phyloP scores from a whole-genome alignment of 1,140 invertebrate species.

The Scaptomyza hsui region DNA sequence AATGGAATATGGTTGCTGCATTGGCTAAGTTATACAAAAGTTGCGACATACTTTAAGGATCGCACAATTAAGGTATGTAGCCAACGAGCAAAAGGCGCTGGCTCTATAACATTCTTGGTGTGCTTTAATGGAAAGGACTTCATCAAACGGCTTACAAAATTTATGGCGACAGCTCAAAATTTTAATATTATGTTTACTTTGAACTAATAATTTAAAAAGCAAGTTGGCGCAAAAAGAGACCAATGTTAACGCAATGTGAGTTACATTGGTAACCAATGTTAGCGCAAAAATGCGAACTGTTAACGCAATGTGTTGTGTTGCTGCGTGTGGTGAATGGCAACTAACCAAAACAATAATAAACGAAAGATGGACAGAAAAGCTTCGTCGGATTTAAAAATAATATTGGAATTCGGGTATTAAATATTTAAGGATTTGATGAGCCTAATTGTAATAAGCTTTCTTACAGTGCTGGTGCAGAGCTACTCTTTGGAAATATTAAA shows the following conservation, averaged over 20 bases:
- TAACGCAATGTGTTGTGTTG: not conserved
- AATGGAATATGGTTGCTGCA: too few relatives aligned
- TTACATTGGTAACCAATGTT: too few relatives aligned
- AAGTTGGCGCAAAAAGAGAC: not conserved
- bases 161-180: too few relatives aligned
- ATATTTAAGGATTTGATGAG: not conserved
- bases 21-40: not conserved
- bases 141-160: too few relatives aligned
- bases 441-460: not conserved
- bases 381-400: conserved; percentile 60
- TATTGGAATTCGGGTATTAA: conserved; percentile 73
- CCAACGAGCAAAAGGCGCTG: too few relatives aligned
- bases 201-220: not conserved
- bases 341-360: conserved; percentile 17
- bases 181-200: too few relatives aligned
- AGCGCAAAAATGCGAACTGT: conserved; percentile 10
- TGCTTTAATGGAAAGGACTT: too few relatives aligned
- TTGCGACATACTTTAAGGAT: not conserved
- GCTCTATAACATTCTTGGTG: too few relatives aligned
- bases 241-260: conserved; percentile 12
- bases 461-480: conserved; percentile 92
- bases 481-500: conserved; percentile 93
- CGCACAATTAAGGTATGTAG: too few relatives aligned
- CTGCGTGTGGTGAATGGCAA: conserved; percentile 27
- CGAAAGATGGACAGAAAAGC: not conserved